Evolutionary conservation across 2,797 vertebrate species (phyloP), one percentile per base, ranked within the genome.

Genomic region (Sebastes jordani): DNA sequence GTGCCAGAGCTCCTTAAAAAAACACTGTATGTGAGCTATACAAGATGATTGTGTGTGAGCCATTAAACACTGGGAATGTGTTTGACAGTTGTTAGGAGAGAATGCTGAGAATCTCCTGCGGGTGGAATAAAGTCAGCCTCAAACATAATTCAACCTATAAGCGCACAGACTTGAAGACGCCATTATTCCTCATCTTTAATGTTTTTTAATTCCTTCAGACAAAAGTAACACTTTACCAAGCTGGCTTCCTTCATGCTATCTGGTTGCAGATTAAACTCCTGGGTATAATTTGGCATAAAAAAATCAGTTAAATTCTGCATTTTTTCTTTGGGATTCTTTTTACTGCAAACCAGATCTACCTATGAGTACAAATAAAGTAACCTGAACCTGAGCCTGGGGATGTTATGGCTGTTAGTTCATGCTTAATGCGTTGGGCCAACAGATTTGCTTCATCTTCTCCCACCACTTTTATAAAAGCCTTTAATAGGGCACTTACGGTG

Each of bases 1-100:
- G 10, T 62, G 65, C 56, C 65, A 80, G 69, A 25, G 25, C 8
- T 74, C 18, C 18, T 76, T 42, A 49, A 58, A 73, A 73, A 58
- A 52, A 7, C 11, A 13, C 13, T 67, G 60, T 59, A 64, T 20
- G 52, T 32, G 9, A 73, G 34, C 7, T 30, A 1, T 36, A 42
- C 7, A 71, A 18, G 5, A 60, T 60, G 30, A 3, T 30, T 22
- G 27, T 3, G 38, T 6, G 34, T 64, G 20, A 46, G 30, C 4
- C 10, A 52, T 59, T 36, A 52, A 64, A 52, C 27, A 64, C 4
- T 3, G 20, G 59, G 34, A 27, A 42, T 49, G 38, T 38, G 59
- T 61, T 70, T 29, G 16, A 56, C 14, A 14, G 20, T 20, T 36
- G 23, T 20, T 29, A 34, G 16, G 20, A 60, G 22, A 34, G 3